A percentile compares a stretch with the other conserved stretches of the same genome.
Conservation (phyloP, 2,113 vertebrate species). For the Narcine bancroftii region DNA sequence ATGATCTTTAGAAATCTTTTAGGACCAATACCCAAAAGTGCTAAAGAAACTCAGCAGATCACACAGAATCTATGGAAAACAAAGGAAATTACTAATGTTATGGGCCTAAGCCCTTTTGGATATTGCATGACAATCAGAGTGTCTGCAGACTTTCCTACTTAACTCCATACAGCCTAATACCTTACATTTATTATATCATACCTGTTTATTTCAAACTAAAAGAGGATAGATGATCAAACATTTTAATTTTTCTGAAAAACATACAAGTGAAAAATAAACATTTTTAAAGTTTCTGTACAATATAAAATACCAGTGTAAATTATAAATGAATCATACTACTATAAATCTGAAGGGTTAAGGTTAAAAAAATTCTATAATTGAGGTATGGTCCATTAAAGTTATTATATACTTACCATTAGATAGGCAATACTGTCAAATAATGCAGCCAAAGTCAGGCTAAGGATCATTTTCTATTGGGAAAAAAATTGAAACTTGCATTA, state of each 20-base stretch:
- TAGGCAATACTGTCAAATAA: conserved; percentile 68
- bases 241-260: background rate
- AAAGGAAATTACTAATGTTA: too few relatives aligned
- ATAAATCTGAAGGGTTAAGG: background rate
- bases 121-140: too few relatives aligned
- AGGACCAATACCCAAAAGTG: background rate
- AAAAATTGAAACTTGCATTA: background rate
- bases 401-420: conserved; percentile 61
- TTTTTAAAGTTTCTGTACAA: background rate
- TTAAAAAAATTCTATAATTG: background rate
- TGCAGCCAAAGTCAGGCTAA: conserved; percentile 64
- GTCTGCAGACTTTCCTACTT: too few relatives aligned
- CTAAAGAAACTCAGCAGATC: too few relatives aligned
- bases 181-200: background rate
- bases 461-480: conserved; percentile 63
- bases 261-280: background rate
- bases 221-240: background rate
- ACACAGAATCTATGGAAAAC: too few relatives aligned
- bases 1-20: background rate
- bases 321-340: background rate
- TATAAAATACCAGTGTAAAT: background rate
- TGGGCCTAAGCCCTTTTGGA: too few relatives aligned
- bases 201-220: background rate
- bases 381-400: background rate
- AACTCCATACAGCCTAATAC: too few relatives aligned